Percentiles rank a stretch among this genome's conserved stretches.
Evolutionary conservation across 2,797 vertebrate genomes (phyloP).

Genomic region (Ctenochaetus hawaiiensis): DNA sequence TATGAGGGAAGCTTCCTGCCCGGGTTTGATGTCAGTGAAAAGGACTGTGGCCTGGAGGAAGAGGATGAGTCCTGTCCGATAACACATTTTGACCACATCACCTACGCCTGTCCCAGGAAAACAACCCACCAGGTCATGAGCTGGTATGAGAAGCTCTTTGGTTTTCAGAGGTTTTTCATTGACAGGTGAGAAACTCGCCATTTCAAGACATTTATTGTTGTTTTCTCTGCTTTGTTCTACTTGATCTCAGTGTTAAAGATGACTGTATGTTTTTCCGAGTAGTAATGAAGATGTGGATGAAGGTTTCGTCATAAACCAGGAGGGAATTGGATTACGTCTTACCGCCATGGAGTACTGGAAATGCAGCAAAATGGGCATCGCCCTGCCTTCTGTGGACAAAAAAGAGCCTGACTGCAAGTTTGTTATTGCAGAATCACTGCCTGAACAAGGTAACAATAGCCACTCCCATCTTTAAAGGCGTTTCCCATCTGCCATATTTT

Average conservation of each 20-base stretch:
- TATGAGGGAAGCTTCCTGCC: constrained; percentile 91
- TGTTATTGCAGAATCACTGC: constrained; percentile 91
- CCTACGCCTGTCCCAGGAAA: constrained; percentile 86
- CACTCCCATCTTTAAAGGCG: fast-evolving
- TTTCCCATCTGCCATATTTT: background rate
- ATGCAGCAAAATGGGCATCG: constrained; percentile 68
- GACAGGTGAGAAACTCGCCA: constrained; percentile 69
- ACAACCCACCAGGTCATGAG: constrained; percentile 79
- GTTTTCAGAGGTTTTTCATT: constrained; percentile 90
- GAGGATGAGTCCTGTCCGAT: constrained; percentile 67
- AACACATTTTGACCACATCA: constrained; percentile 94
- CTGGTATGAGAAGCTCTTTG: constrained; percentile 92
- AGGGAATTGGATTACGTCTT: constrained; percentile 89
- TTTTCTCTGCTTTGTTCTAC: background rate
- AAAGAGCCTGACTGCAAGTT: constrained; percentile 88
- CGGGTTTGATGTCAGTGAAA: constrained; percentile 81
- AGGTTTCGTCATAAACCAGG: constrained; percentile 85
- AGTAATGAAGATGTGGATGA: constrained; percentile 84
- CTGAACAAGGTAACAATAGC: constrained; percentile 70
- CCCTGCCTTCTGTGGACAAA: constrained; percentile 65
- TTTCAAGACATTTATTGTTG: background rate
- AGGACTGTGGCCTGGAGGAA: constrained; percentile 20
- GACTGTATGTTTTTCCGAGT: constrained; percentile 20
- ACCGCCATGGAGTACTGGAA: constrained; percentile 86
- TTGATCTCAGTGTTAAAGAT: background rate